Evolutionary conservation across 1,140 invertebrate genomes (phyloP), one percentile per base, ranked within the genome.

Genomic region (Bemisia tabaci): DNA sequence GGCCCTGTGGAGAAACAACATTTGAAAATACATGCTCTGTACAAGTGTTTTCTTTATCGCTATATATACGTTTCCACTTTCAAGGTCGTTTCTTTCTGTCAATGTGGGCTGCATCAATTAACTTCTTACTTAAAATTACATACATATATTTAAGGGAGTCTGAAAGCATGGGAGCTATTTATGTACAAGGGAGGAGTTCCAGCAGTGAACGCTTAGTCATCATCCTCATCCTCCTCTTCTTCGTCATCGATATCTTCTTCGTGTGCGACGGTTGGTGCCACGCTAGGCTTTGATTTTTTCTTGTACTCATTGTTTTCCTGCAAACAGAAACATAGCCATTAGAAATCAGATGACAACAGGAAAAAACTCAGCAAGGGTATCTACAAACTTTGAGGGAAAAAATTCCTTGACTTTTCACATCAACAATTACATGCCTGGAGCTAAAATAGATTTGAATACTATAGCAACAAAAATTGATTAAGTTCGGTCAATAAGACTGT

Each of bases 231-330:
- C 61, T 79, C 79, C 65, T 80, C 82, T 26, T 83, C 82, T 22
- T 85, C 84, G 1, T 84, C 82, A 5, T 79, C 79, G 65, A 82
- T 82, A 68, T 83, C 82, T 71, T 84, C 83, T 71, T 84, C 83
- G 74, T 78, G 74, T 67, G 76, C 77, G 67, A 79, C 75, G 71
- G 75, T 75, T 70, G 73, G 59, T 26, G 62, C 26, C 22, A 27
- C 9, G 66, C 66, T 33, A 63, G 66, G 79, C 77, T 85, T 82
- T 73, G 81, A 77, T 77, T 85, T 87, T 78, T 89, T 89, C 79
- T 90, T 90, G 79, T 90, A 90, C 63, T 87, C 88, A 69, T 86
- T 87, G 86, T 89, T 87, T 79, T 88, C 86, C 85, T 87, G 72
- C 59, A 71, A 68, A 72, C 71, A 75, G 68, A 70, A 71, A 67